A percentile compares a stretch with the other conserved stretches of the same genome.
Evolutionary conservation across 1,140 invertebrate species (phyloP).

Genomic region (Rhysida immarginata): DNA sequence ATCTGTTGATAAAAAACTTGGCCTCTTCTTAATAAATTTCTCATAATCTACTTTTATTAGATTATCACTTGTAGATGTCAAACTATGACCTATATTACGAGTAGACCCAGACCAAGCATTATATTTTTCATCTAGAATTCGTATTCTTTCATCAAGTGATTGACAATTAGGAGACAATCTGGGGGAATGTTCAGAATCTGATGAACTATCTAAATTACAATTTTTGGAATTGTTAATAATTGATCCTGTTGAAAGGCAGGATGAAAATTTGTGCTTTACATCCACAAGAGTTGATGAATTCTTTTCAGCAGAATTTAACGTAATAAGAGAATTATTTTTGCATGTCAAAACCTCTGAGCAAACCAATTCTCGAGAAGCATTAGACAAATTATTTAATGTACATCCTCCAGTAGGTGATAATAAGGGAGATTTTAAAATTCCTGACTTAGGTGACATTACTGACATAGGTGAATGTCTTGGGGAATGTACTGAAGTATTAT

Average conservation of each 20-base stretch:
- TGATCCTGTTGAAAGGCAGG: slow-evolving; percentile 12
- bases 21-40: slow-evolving; percentile 35
- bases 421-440: background rate
- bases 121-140: slow-evolving; percentile 77
- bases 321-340: background rate
- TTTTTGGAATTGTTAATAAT: background rate
- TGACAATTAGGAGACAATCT: slow-evolving; percentile 24
- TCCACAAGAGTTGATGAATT: background rate
- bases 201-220: slow-evolving; percentile 16
- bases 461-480: slow-evolving; percentile 20
- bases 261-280: slow-evolving; percentile 8
- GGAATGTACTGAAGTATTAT: slow-evolving; percentile 42
- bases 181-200: slow-evolving; percentile 28
- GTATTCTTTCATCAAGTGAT: slow-evolving; percentile 68
- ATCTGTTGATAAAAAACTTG: slow-evolving; percentile 15
- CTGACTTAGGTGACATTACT: slow-evolving; percentile 7
- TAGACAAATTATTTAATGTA: background rate
- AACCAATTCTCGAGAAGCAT: background rate
- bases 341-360: background rate
- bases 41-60: slow-evolving; percentile 33
- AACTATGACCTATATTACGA: slow-evolving; percentile 9
- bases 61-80: slow-evolving; percentile 12
- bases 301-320: background rate
- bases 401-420: background rate
- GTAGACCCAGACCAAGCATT: slow-evolving; percentile 56